Conservation (phyloP, 1,140 invertebrate genomes). For the Rhyacophila brunnea region DNA sequence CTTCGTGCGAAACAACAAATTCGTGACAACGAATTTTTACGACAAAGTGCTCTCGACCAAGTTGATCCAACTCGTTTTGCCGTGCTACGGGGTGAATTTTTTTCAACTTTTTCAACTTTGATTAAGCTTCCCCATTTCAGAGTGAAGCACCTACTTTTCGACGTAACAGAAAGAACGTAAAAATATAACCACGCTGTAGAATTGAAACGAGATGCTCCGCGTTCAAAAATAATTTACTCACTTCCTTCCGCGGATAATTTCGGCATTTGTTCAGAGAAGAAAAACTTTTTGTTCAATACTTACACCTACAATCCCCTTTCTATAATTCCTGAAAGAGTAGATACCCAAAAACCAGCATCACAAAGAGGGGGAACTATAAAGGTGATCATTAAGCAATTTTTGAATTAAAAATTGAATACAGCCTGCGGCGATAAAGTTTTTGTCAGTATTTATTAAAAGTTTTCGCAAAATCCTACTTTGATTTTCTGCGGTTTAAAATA, state of each 20-base stretch:
- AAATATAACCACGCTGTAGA: slow-evolving; percentile 2
- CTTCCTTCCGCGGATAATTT: neutral
- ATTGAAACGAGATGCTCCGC: neutral
- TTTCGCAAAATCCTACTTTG: neutral
- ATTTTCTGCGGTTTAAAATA: neutral
- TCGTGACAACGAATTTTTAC: slow-evolving; percentile 16
- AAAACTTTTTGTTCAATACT: neutral
- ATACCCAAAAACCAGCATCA: neutral
- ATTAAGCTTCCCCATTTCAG: slow-evolving; percentile 29
- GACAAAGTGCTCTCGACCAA: slow-evolving; percentile 27
- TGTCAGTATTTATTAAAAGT: slow-evolving; percentile 1
- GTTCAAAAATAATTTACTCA: slow-evolving; percentile 1
- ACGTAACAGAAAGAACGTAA: slow-evolving; percentile 12
- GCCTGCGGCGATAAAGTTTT: neutral
- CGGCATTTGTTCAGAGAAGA: neutral
- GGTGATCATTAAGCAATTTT: slow-evolving; percentile 7
- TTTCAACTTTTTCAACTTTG: slow-evolving; percentile 27
- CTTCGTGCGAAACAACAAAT: slow-evolving; percentile 12
- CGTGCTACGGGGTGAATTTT: slow-evolving; percentile 27
- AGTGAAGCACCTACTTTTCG: slow-evolving; percentile 24
- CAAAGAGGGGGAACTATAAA: neutral
- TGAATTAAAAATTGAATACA: slow-evolving; percentile 6
- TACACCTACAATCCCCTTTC: neutral
- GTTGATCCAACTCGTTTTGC: slow-evolving; percentile 14
- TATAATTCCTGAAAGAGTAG: neutral